Conservation (phyloP, 2,888 invertebrate genomes). For the Diaperis boleti region DNA sequence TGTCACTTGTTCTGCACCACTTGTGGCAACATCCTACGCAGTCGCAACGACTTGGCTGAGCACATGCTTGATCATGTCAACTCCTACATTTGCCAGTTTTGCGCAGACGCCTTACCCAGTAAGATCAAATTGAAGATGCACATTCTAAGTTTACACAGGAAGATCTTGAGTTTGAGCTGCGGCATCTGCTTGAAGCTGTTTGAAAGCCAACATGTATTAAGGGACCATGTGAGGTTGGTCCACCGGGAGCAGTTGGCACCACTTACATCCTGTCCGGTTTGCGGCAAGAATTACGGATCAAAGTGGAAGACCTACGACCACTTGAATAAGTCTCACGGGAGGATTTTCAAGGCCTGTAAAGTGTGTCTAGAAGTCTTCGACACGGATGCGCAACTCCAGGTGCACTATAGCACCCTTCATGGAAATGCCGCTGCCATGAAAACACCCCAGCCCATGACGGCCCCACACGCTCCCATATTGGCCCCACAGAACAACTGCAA, state of each 20-base stretch:
- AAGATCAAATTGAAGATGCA: conserved; percentile 73
- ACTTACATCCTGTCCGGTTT: conserved; percentile 70
- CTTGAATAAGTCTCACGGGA: conserved; percentile 71
- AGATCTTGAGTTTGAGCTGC: conserved; percentile 70
- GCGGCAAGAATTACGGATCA: conserved; percentile 72
- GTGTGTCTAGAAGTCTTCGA: conserved; percentile 72
- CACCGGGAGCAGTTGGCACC: conserved; percentile 68
- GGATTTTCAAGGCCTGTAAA: conserved; percentile 71
- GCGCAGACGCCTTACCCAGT: conserved; percentile 70
- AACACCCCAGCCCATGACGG: conserved; percentile 38
- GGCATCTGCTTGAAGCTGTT: conserved; percentile 71
- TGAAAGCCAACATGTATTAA: conserved; percentile 69
- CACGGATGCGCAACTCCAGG: conserved; percentile 67
- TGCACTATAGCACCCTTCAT: conserved; percentile 67
- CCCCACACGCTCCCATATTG: conserved; percentile 27
- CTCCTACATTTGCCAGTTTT: conserved; percentile 71
- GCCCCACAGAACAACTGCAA: conserved; percentile 19
- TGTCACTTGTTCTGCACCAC: conserved; percentile 69
- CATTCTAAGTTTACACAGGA: conserved; percentile 69
- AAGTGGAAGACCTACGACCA: conserved; percentile 74
- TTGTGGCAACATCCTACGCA: conserved; percentile 70
- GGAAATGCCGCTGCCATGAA: conserved; percentile 36
- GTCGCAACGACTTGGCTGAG: conserved; percentile 67
- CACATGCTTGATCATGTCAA: conserved; percentile 69
- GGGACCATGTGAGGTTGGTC: conserved; percentile 69